Evolutionary conservation across 2,888 invertebrate species (phyloP).

Genomic region (Phragmatobia fuliginosa): DNA sequence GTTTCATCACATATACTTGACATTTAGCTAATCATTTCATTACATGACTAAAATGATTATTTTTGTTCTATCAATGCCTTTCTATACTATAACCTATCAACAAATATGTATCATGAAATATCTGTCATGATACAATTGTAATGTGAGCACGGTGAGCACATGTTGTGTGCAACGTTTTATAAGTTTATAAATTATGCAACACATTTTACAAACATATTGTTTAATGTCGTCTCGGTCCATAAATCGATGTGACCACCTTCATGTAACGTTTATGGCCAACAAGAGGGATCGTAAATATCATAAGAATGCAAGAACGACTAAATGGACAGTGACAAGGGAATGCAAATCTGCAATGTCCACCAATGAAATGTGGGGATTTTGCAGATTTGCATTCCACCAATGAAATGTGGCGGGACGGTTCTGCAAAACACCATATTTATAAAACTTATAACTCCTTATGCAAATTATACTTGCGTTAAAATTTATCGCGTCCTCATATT

Average conservation of each 20-base stretch:
- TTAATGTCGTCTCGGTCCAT: constrained; percentile 15
- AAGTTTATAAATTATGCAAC: constrained; percentile 4
- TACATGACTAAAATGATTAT: no score
- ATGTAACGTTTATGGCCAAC: constrained; percentile 9
- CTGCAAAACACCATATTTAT: neutral
- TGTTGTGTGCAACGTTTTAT: neutral
- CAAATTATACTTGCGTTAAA: neutral
- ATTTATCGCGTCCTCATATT: neutral
- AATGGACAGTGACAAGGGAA: constrained; percentile 13
- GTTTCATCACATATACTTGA: no score
- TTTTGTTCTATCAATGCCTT: no score
- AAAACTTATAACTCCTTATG: neutral
- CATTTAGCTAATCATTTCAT: no score
- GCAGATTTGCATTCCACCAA: no score
- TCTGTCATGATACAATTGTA: neutral
- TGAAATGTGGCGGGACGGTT: neutral
- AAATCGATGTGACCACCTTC: constrained; percentile 15
- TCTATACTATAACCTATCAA: no score
- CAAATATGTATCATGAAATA: neutral
- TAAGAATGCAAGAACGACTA: constrained; percentile 1
- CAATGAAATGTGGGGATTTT: constrained; percentile 2
- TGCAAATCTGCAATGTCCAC: constrained; percentile 4
- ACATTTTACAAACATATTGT: constrained; percentile 7
- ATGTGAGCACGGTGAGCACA: no score
- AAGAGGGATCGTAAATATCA: constrained; percentile 4